Percentiles rank a stretch among this genome's conserved stretches.
Conservation (phyloP, 2,797 vertebrate species). For the Gouania willdenowi region DNA sequence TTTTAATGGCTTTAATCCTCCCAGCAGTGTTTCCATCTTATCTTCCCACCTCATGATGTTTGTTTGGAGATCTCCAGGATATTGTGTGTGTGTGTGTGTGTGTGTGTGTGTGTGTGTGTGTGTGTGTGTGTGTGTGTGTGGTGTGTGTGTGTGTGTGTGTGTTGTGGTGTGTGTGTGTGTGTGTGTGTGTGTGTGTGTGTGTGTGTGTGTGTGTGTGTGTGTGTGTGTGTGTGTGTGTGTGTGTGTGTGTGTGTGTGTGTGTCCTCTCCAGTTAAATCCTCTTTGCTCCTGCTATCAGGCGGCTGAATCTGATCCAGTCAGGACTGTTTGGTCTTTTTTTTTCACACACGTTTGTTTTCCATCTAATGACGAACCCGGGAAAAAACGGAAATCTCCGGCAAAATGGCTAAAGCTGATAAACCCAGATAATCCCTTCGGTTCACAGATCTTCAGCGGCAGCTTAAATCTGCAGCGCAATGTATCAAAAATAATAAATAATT, state of each 20-base stretch:
- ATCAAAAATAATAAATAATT: too few relatives aligned
- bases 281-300: constrained; percentile 37
- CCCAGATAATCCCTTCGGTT: constrained; percentile 58
- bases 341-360: constrained; percentile 50
- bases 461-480: constrained; percentile 20
- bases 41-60: constrained; percentile 53
- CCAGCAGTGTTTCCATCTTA: constrained; percentile 34
- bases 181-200: too few relatives aligned
- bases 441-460: constrained; percentile 44
- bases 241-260: too few relatives aligned
- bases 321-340: constrained; percentile 25
- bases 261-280: constrained; percentile 51
- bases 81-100: too few relatives aligned
- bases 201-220: too few relatives aligned
- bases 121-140: too few relatives aligned
- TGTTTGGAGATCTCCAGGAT: constrained; percentile 46
- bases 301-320: constrained; percentile 44
- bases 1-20: constrained; percentile 57
- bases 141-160: too few relatives aligned
- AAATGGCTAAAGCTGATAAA: constrained; percentile 62
- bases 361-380: constrained; percentile 24
- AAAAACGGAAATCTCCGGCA: constrained; percentile 36
- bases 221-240: too few relatives aligned
- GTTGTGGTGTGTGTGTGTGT: too few relatives aligned
- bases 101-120: too few relatives aligned